phyloP scores from a whole-genome alignment of 1,140 invertebrate genomes.

The Stenopsyche tienmushanensis region DNA sequence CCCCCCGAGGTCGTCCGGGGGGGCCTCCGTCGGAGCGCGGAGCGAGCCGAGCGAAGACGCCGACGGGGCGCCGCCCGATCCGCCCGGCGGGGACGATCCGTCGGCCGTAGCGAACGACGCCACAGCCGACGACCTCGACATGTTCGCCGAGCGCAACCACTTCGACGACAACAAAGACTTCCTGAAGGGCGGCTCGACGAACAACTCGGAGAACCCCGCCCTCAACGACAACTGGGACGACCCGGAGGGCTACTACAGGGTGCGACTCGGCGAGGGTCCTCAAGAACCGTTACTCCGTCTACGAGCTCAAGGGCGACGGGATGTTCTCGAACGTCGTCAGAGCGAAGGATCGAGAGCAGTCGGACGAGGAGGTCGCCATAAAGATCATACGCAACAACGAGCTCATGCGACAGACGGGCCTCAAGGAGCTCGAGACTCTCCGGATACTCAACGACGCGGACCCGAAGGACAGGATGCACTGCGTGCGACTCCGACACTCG shows the following conservation, averaged over 20 bases:
- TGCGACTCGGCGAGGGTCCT: slow-evolving; percentile 93
- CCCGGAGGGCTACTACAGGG: slow-evolving; percentile 90
- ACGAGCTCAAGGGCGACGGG: slow-evolving; percentile 97
- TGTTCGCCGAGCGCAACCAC: slow-evolving; percentile 88
- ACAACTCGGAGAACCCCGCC: slow-evolving; percentile 80
- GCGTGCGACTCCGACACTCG: slow-evolving; percentile 88
- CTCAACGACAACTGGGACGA: slow-evolving; percentile 99
- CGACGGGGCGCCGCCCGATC: neutral
- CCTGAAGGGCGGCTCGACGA: slow-evolving; percentile 57
- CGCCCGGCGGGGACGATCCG: neutral
- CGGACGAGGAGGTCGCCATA: slow-evolving; percentile 91
- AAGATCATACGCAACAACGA: slow-evolving; percentile 99
- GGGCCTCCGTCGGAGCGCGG: neutral
- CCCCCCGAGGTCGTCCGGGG: no score
- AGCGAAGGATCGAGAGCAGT: slow-evolving; percentile 84
- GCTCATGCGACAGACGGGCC: slow-evolving; percentile 98
- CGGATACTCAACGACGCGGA: slow-evolving; percentile 96
- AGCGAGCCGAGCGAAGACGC: neutral
- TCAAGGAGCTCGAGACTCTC: slow-evolving; percentile 95
- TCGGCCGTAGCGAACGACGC: neutral
- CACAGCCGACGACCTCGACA: slow-evolving; percentile 69
- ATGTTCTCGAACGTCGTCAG: slow-evolving; percentile 98
- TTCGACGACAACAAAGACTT: slow-evolving; percentile 83
- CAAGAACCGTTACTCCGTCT: slow-evolving; percentile 91
- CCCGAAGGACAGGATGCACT: slow-evolving; percentile 97